Evolutionary conservation across 2,888 invertebrate species (phyloP).

Genomic region (Geotrupes spiniger): DNA sequence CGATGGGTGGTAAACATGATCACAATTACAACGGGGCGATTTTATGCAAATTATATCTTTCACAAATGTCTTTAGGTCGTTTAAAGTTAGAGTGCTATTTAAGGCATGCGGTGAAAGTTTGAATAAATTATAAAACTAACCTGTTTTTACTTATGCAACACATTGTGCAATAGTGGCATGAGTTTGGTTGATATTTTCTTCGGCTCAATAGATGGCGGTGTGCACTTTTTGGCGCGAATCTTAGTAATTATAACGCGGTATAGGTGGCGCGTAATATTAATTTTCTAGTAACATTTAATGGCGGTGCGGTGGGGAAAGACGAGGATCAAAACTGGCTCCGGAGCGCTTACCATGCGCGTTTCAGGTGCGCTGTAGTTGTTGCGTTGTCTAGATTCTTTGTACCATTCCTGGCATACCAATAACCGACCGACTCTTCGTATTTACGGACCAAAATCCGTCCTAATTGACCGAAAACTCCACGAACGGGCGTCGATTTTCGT

Average conservation of each 20-base stretch:
- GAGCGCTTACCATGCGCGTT: constrained; percentile 73
- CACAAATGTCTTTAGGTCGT: no score
- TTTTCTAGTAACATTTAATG: constrained; percentile 1
- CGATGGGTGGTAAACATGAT: no score
- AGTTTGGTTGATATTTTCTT: no score
- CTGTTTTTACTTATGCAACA: no score
- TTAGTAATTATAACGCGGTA: not conserved
- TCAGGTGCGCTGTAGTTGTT: constrained; percentile 78
- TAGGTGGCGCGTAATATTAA: constrained; percentile 4
- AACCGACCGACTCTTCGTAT: constrained; percentile 71
- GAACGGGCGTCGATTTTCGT: constrained; percentile 62
- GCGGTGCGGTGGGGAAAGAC: constrained; percentile 16
- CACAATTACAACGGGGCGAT: no score
- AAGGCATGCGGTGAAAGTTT: no score
- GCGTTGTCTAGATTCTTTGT: constrained; percentile 97
- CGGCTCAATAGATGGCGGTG: no score
- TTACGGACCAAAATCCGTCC: constrained; percentile 67
- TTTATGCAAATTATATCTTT: no score
- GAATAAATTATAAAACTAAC: no score
- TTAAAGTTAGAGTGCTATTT: no score
- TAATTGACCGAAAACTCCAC: constrained; percentile 62
- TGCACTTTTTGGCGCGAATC: no score
- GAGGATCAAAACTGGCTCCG: constrained; percentile 52
- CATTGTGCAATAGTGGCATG: no score
- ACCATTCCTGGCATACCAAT: constrained; percentile 95